phyloP scores from a whole-genome alignment of 64 coral and sea anemone genomes.

The Porites lutea region DNA sequence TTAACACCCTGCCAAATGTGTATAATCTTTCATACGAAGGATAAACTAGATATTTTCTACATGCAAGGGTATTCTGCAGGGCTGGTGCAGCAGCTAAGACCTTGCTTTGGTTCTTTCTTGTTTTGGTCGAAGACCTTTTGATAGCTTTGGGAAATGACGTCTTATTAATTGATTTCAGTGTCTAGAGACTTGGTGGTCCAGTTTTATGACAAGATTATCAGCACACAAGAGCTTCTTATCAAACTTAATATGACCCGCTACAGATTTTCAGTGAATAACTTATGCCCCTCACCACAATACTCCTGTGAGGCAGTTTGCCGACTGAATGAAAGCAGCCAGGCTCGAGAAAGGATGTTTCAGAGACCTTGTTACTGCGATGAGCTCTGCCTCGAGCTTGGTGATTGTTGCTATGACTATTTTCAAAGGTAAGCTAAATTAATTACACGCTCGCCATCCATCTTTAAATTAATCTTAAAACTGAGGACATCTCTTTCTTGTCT shows the following conservation, averaged over 20 bases:
- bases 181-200: background rate
- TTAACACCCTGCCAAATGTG: too few relatives aligned
- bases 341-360: background rate
- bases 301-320: background rate
- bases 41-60: too few relatives aligned
- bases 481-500: too few relatives aligned
- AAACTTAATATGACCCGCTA: background rate
- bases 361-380: constrained; percentile 30
- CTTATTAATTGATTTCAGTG: background rate
- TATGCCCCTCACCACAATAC: background rate
- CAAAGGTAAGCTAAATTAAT: background rate
- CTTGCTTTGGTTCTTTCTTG: too few relatives aligned
- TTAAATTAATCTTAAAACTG: too few relatives aligned
- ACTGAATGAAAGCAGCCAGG: background rate
- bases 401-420: constrained; percentile 38
- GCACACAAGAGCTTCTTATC: background rate
- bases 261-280: background rate
- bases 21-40: too few relatives aligned
- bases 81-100: too few relatives aligned
- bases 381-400: constrained; percentile 3
- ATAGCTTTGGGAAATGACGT: too few relatives aligned
- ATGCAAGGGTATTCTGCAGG: too few relatives aligned
- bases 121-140: too few relatives aligned
- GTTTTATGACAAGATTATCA: background rate
- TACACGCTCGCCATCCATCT: too few relatives aligned